A percentile compares a stretch with the other conserved stretches of the same genome.
These are phyloP conservation scores for Lucinisca nassula DNA, from an alignment of 2,888 invertebrate genomes.

Conservation along the genomic window DNA sequence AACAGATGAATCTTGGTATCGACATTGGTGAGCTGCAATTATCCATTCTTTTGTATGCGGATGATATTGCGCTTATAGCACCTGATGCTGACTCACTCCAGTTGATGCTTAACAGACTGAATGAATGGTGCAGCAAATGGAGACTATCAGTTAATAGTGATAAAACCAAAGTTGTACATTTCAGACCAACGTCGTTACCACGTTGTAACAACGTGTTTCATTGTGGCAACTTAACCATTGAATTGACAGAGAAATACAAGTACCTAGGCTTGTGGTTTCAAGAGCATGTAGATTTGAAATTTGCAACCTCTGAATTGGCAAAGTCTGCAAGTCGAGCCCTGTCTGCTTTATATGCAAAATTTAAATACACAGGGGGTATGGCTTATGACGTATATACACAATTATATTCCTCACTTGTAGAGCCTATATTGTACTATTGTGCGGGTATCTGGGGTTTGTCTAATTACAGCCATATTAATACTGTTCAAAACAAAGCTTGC, in stretches of 20 bases:
- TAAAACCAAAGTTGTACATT: constrained; percentile 36
- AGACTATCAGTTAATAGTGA: constrained; percentile 34
- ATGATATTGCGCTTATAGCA: too few relatives aligned
- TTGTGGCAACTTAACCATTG: constrained; percentile 4
- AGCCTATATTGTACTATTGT: constrained; percentile 21
- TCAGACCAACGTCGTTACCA: background rate
- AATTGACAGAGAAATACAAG: constrained; percentile 25
- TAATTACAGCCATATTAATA: background rate
- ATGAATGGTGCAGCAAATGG: constrained; percentile 22
- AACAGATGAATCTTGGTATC: too few relatives aligned
- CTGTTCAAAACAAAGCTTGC: constrained; percentile 6
- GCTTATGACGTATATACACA: constrained; percentile 9
- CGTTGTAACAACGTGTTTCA: background rate
- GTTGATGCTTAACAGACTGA: too few relatives aligned
- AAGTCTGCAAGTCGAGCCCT: constrained; percentile 17
- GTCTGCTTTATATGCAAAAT: constrained; percentile 24
- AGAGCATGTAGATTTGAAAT: constrained; percentile 23
- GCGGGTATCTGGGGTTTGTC: background rate
- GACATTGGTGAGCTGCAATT: too few relatives aligned
- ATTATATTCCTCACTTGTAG: constrained; percentile 1
- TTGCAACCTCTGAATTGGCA: constrained; percentile 6
- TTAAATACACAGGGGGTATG: constrained; percentile 11
- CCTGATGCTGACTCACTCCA: too few relatives aligned
- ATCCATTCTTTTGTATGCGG: too few relatives aligned
- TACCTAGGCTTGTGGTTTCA: constrained; percentile 55